Evolutionary conservation across 1,140 invertebrate species (phyloP).

Genomic region (Coboldia fuscipes): DNA sequence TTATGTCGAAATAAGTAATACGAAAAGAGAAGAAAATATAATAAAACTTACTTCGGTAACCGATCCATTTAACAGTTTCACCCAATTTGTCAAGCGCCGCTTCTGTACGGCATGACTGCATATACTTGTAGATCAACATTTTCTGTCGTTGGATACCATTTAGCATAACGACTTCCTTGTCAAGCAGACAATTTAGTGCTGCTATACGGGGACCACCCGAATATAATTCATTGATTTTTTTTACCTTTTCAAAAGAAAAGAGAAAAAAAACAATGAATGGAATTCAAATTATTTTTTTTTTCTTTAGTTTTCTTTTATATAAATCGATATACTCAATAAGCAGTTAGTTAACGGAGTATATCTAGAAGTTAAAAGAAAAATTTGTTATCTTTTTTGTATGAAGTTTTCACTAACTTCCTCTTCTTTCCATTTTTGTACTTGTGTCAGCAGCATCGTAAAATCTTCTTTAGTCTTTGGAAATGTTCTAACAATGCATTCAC

Average conservation of each 20-base stretch:
- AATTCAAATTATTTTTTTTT: not conserved
- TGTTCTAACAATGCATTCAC: slow-evolving; percentile 24
- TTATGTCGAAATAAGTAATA: too few relatives aligned
- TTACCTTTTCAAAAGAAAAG: slow-evolving; percentile 11
- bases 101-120: slow-evolving; percentile 23
- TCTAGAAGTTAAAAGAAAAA: not conserved
- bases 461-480: slow-evolving; percentile 29
- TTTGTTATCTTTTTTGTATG: not conserved
- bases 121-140: slow-evolving; percentile 11
- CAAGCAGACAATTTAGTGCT: slow-evolving; percentile 27
- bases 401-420: slow-evolving; percentile 16
- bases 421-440: slow-evolving; percentile 30
- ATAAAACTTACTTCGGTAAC: slow-evolving; percentile 15
- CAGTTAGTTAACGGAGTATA: too few relatives aligned
- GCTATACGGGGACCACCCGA: slow-evolving; percentile 26
- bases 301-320: too few relatives aligned
- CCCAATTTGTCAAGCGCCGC: slow-evolving; percentile 25
- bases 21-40: too few relatives aligned
- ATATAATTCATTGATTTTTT: slow-evolving; percentile 22
- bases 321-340: too few relatives aligned
- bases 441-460: slow-evolving; percentile 30
- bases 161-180: slow-evolving; percentile 33
- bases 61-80: slow-evolving; percentile 29
- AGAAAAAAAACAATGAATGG: not conserved
- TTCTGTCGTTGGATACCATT: slow-evolving; percentile 27